Base-by-base conservation (phyloP, 1,140 invertebrate species). In the Drosophila sulfurigaster region DNA sequence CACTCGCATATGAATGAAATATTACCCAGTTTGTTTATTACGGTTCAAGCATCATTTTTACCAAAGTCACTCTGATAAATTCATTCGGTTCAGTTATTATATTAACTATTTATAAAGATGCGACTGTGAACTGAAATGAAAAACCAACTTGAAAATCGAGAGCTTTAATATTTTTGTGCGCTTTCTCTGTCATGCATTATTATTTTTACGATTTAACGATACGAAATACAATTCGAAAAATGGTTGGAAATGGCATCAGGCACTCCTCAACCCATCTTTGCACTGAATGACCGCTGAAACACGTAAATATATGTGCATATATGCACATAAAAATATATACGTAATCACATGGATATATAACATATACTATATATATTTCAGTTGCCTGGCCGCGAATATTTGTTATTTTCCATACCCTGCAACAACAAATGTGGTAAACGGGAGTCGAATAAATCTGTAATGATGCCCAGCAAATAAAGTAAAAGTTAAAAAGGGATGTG, bases 211-310 rank as follows among this genome's bases (percentile, higher is more conserved):
- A 74, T 74, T 74, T 54, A 59, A 68, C 56, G 32, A 8, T 56
- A 68, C 49, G 48, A 60, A 59, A 74, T 68, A 38, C 51, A 74
- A 60, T 74, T 69, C 49, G 41, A 48, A 32, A 69, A 74, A 74
- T 60, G 41, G 67, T 60, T 68, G 57, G 49, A 25, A 57, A 10
- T 7, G 62, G 11, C n/a, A 30, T 13, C 11, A 2, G 1, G 45
- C 15, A 28, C 25, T 25, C 1, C 56, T 28, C 35, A 11, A 38
- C 35, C 3, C 35, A 7, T 10, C 10, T n/a, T 54, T 8, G 64
- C 56, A 51, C 35, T 41, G 54, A 30, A 35, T 20, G 32, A 15
- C 58, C 11, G 4, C 28, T 41, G 38, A 25, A 1, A 25, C 16
- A 52, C 54, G 48, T 15, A 57, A 66, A 72, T 65, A 48, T 70